Base-by-base conservation (phyloP, 2,113 vertebrate species). In the Pycnonotus jocosus region DNA sequence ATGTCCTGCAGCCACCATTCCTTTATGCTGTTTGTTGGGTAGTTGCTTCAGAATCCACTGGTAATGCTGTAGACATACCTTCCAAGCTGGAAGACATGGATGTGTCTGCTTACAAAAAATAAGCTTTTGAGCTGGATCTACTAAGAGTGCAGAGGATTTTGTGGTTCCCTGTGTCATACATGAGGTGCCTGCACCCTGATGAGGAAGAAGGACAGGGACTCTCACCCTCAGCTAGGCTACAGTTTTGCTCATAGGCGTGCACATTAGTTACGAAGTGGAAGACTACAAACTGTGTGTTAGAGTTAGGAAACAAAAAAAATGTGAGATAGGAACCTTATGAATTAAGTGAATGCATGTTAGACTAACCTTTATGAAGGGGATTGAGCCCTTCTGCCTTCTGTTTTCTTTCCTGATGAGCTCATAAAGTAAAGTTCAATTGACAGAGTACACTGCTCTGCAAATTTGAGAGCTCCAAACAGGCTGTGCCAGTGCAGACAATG, bases 201-300 rank as follows among this genome's bases (percentile, higher is more conserved):
- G 9, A 64, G 10, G 40, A 71, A 33, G 10, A 42, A 64, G 19
- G 16, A 11, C 30, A 7, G 28, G 6, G 24, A 7, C 27, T 50
- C 12, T 24, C 7, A 22, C 15, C 5, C 1, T 64, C 54, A 81
- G 21, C 58, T 24, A 16, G 13, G 38, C n/a, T 48, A 30, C 1
- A 3, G 14, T 56, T 82, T 73, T 60, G 2, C 8, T 73, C 4
- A 14, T 12, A 61, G 17, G 2, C 1, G 0, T 61, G 3, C 0
- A 3, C 30, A 8, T 44, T n/a, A 9, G 2, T n/a, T 71, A 38
- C 2, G 0, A 27, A 53, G 6, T 27, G 31, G 14, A 12, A 47
- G 45, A 19, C 16, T 68, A 23, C 3, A 77, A 61, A 68, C 15
- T 54, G 19, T 12, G 27, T 45, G 3, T 27, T 65, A 19, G 11